Base-by-base conservation (phyloP, 2,797 vertebrate species). In the Eulemur coronatus region DNA sequence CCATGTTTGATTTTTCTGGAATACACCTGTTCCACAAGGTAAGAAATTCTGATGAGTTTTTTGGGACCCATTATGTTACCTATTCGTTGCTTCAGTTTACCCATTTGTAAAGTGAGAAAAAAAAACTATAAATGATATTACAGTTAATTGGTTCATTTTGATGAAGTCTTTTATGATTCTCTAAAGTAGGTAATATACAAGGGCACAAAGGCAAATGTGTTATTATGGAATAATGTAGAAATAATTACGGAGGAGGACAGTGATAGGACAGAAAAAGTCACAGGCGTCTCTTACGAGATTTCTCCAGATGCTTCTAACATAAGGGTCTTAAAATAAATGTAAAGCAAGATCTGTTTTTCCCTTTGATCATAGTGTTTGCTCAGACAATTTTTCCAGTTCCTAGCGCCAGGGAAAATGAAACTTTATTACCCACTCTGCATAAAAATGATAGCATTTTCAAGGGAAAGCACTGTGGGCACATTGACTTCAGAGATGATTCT, bases 201-300 rank as follows among this genome's bases (percentile, higher is more conserved):
- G 41, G 57, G n/a, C 26, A 57, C 7, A 10, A 28, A 84, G 65
- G 41, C 69, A 69, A 30, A 28, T 12, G 24, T 1, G 33, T 50
- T 46, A 12, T 41, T 4, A 11, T 4, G 41, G 93, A 30, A 43
- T n/a, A 35, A 73, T 2, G n/a, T 0, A 57, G 85, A 91, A 41
- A 63, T 55, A 22, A 50, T 57, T 67, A 12, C 1, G 0, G 61
- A 6, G 41, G 5, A 28, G 15, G 7, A 30, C 10, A 50, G 55
- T 1, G 30, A 10, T 0, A 38, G 38, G 12, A 28, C 73, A 59
- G 75, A 33, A 46, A 35, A 38, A 4, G 15, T 48, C n/a, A 38
- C 10, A 7, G 7, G 52, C 4, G 0, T 43, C 92, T 33, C 38
- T 13, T 6, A 8, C 0, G 22, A 43, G 65, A 12, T 24, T 38